A percentile compares a stretch with the other conserved stretches of the same genome.
These are phyloP conservation scores for Oncorhynchus gorbuscha DNA, from an alignment of 2,113 vertebrate genomes.

Conservation along the genomic window DNA sequence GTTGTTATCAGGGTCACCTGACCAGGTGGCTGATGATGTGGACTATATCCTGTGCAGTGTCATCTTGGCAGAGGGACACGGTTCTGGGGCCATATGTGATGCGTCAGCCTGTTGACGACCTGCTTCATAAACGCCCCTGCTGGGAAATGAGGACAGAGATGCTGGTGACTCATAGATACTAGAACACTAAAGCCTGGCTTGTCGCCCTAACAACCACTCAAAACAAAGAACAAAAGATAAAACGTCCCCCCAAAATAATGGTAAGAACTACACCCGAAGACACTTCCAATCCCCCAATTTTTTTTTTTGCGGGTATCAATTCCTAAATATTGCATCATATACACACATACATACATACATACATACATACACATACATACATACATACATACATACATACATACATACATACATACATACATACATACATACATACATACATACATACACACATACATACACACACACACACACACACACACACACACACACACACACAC, in stretches of 20 bases:
- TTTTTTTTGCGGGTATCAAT: too few relatives aligned
- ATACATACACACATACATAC: too few relatives aligned
- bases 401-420: not conserved
- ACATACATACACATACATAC: too few relatives aligned
- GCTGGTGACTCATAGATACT: slow-evolving; percentile 41
- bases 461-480: too few relatives aligned
- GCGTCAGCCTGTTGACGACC: slow-evolving; percentile 74
- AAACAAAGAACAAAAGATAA: slow-evolving; percentile 6
- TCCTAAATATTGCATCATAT: too few relatives aligned
- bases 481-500: too few relatives aligned
- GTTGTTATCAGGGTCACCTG: slow-evolving; percentile 53
- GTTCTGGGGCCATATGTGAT: slow-evolving; percentile 77
- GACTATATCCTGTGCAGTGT: slow-evolving; percentile 41
- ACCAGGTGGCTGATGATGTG: slow-evolving; percentile 77
- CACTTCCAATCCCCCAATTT: not conserved
- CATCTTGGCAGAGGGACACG: slow-evolving; percentile 71
- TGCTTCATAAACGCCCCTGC: slow-evolving; percentile 71
- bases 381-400: too few relatives aligned
- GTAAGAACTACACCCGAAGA: not conserved
- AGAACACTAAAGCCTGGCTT: slow-evolving; percentile 34
- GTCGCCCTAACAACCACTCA: slow-evolving; percentile 1
- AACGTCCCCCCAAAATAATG: not conserved
- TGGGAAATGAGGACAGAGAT: slow-evolving; percentile 81
- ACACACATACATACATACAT: too few relatives aligned
- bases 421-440: too few relatives aligned